Base-by-base conservation (phyloP, 1,140 invertebrate species). In the Macrocentrus cingulum region DNA sequence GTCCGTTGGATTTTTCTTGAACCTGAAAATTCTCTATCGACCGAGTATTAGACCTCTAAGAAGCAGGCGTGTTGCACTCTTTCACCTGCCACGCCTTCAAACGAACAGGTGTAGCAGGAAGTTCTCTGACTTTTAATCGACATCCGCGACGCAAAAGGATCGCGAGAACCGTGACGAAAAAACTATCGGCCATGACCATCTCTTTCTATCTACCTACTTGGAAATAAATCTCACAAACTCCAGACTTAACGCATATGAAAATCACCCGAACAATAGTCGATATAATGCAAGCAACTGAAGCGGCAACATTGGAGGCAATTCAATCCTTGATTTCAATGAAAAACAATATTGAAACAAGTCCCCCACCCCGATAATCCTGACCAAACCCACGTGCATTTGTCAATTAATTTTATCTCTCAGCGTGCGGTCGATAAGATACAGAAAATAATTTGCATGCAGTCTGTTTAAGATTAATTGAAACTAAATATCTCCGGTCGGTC, bases 121-220 rank as follows among this genome's bases (percentile, higher is more conserved):
- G 48, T 49, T 23, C 6, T n/a, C 29, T 20, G 34, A 37, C 37
- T 41, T 51, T 58, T 51, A 51, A 51, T 52, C 25, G 1, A 34
- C 45, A 51, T 58, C 46, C 56, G 15, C 29, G 48, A 49, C 34
- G 16, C 36, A 9, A n/a, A n/a, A n/a, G 25, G 9, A 46, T 46
- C 25, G 52, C 41, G 52, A 45, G 42, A 45, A 55, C 23, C 54
- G 29, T 58, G 22, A 58, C 46, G 46, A 29, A 51, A 51, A 34
- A 56, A 56, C 48, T 44, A 56, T 56, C 32, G 25, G 29, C 29
- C 54, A 48, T 56, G 54, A 56, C 54, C 44, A 56, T 48, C 44
- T 56, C 39, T 13, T 23, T n/a, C 13, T 32, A 18, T 1, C 9
- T 19, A 39, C 36, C 8, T 3, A 39, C 36, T 3, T 9, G 9